Conservation (phyloP, 2,797 vertebrate species). For the Eulemur rubriventer region DNA sequence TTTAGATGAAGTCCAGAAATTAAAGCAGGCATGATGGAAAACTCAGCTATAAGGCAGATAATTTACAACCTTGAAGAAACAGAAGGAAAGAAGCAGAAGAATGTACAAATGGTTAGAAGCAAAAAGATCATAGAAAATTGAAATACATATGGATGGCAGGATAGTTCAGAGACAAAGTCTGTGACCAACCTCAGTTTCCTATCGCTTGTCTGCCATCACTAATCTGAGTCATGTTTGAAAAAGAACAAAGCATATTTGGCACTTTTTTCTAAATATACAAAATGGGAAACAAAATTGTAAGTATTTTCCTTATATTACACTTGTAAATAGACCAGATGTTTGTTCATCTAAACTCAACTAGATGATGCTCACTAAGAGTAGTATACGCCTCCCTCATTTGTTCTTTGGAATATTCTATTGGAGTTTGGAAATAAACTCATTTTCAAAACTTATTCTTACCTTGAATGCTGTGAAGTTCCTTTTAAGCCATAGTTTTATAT, state of each 20-base stretch:
- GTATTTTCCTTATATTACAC: neutral
- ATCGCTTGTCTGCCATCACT: neutral
- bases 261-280: neutral
- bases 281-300: neutral
- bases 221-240: neutral
- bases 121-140: neutral
- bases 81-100: neutral
- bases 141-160: neutral
- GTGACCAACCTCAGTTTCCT: neutral
- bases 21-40: neutral
- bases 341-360: neutral
- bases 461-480: neutral
- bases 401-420: neutral
- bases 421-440: neutral
- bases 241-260: neutral
- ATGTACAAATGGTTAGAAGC: neutral
- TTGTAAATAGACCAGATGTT: neutral
- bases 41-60: neutral
- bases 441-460: neutral
- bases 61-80: neutral
- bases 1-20: neutral
- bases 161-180: neutral
- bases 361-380: neutral
- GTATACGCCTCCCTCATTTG: neutral
- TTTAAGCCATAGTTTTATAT: neutral